phyloP scores from a whole-genome alignment of 2,888 invertebrate species.

The Adelphocoris suturalis region DNA sequence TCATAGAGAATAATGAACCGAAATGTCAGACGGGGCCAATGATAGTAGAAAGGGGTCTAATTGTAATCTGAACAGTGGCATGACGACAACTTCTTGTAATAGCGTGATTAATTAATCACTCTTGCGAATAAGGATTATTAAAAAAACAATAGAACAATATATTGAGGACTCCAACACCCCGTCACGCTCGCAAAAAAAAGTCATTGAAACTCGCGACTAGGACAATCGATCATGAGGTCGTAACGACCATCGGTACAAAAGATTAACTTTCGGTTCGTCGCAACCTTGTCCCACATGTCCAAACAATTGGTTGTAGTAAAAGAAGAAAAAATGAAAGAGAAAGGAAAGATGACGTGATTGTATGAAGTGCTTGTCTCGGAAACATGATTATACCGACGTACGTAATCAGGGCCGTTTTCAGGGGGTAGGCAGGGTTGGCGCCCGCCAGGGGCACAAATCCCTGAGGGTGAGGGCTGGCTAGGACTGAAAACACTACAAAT shows the following conservation, averaged over 20 bases:
- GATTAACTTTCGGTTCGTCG: slow-evolving; percentile 18
- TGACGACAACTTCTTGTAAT: no score
- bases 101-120: no score
- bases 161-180: background rate
- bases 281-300: slow-evolving; percentile 10
- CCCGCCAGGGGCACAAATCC: no score
- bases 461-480: no score
- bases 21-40: no score
- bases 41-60: no score
- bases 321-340: background rate
- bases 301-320: background rate
- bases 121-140: slow-evolving; percentile 7
- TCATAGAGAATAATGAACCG: no score
- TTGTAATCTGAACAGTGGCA: no score
- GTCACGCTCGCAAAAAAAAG: slow-evolving; percentile 1
- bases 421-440: no score
- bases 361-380: background rate
- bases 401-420: background rate
- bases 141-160: slow-evolving; percentile 37
- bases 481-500: no score
- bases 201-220: background rate
- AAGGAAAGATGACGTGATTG: slow-evolving; percentile 2
- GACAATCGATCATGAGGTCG: slow-evolving; percentile 2
- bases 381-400: background rate
- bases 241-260: background rate